Evolutionary conservation across 2,888 invertebrate genomes (phyloP).

Genomic region (Coenonympha arcania): DNA sequence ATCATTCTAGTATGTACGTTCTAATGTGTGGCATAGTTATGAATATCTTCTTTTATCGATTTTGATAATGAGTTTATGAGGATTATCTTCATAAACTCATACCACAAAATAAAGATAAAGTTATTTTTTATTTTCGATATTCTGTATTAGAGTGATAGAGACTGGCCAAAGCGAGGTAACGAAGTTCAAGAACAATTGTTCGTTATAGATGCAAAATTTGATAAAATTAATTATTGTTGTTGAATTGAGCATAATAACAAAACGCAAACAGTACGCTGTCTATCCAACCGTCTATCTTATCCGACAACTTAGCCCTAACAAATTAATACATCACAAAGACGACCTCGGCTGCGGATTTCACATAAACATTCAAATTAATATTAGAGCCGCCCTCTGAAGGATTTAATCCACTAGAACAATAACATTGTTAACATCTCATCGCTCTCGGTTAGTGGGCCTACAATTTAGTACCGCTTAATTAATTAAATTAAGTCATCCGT

Average conservation of each 20-base stretch:
- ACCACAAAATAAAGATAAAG: too few species aligned
- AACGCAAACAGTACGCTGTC: background rate
- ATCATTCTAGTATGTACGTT: too few species aligned
- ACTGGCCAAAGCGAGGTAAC: too few species aligned
- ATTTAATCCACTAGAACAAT: constrained; percentile 65
- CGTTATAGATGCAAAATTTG: too few species aligned
- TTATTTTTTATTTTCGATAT: too few species aligned
- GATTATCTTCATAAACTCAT: too few species aligned
- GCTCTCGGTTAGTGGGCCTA: constrained; percentile 53
- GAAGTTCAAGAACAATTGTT: too few species aligned
- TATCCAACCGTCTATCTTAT: background rate
- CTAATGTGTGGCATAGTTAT: too few species aligned
- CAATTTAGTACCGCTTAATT: constrained; percentile 62
- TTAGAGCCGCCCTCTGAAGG: constrained; percentile 50
- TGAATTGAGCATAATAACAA: background rate
- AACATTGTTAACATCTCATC: constrained; percentile 67
- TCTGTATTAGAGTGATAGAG: too few species aligned
- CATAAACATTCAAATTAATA: constrained; percentile 63
- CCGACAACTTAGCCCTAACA: constrained; percentile 19
- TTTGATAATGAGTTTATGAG: too few species aligned
- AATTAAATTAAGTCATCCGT: constrained; percentile 57
- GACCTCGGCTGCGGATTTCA: constrained; percentile 52
- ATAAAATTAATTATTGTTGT: background rate
- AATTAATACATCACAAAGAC: constrained; percentile 52
- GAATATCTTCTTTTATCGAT: too few species aligned